Base-by-base conservation (phyloP, 2,888 invertebrate genomes). In the Hirtodrosophila confusa region DNA sequence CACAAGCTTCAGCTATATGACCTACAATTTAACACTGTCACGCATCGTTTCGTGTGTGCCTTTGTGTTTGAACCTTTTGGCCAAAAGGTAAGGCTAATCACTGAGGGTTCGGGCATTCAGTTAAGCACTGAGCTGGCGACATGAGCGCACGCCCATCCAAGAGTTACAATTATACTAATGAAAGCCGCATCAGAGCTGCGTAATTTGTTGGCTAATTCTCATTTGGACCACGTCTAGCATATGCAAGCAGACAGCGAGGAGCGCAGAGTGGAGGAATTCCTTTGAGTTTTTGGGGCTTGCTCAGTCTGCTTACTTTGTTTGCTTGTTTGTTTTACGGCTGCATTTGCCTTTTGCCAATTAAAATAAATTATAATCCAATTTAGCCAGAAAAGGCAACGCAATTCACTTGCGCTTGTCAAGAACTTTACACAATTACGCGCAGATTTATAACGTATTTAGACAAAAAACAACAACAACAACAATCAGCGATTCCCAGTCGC, bases 321-420 rank as follows among this genome's bases (percentile, higher is more conserved):
- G 27, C 31, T 48, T 51, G 58, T 64, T 60, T 65, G 51, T 58
- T 63, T 66, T 66, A 45, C 51, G 45, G 47, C 48, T 55, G 68
- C 60, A 53, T 66, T 78, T 66, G 64, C 65, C 69, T 53, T 69
- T 75, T 68, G 68, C 86, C 84, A 88, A 88, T 85, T 84, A 86
- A 85, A 88, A 86, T 84, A 84, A 86, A 88, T 85, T 86, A 80
- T 86, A 78, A 75, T 80, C 84, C 79, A 86, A 86, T 86, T 88
- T 76, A 45, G 11, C 45, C 39, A 47, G 50, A 51, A 66, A 60
- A 58, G 53, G 27, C 49, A 67, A 36, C 37, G 39, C 40, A 68
- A 51, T 57, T 41, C 43, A 58, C 47, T 49, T 33, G 35, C 35
- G 60, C 45, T 61, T 58, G 64, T 57, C 55, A 45, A 41, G 44